These are phyloP conservation scores for Mycalesis mineus DNA, from an alignment of 2,888 invertebrate species.

Conservation along the genomic window DNA sequence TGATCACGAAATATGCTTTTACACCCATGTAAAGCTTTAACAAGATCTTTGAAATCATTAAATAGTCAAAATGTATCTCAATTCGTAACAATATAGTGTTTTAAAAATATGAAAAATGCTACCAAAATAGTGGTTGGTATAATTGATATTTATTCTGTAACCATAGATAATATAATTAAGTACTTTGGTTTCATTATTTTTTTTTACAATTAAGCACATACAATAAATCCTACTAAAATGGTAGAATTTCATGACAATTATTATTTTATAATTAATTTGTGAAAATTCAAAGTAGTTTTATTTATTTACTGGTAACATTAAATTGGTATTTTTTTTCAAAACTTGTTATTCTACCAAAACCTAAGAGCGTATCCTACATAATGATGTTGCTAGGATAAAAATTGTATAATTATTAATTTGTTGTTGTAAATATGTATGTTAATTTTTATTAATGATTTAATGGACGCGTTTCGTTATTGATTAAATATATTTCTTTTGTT, in stretches of 20 bases:
- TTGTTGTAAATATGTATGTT: constrained; percentile 52
- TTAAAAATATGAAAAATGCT: neutral
- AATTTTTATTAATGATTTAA: constrained; percentile 37
- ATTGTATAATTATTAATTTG: constrained; percentile 16
- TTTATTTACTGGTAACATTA: neutral
- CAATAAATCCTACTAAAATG: neutral
- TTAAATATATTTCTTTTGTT: constrained; percentile 42
- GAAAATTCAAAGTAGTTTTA: neutral
- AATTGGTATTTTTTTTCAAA: neutral
- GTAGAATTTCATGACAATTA: neutral
- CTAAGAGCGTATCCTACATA: neutral
- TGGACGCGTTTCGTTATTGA: constrained; percentile 41
- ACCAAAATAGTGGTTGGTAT: neutral
- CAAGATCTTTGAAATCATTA: constrained; percentile 2
- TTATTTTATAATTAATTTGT: neutral
- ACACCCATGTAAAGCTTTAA: neutral
- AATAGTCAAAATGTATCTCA: constrained; percentile 8
- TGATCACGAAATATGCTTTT: neutral
- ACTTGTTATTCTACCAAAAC: neutral
- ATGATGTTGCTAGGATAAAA: neutral
- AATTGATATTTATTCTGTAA: neutral
- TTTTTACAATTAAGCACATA: neutral
- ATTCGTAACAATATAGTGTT: neutral
- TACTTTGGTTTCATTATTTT: neutral
- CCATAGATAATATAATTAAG: neutral